phyloP scores from a whole-genome alignment of 2,888 invertebrate genomes.

The Fragum sueziense region DNA sequence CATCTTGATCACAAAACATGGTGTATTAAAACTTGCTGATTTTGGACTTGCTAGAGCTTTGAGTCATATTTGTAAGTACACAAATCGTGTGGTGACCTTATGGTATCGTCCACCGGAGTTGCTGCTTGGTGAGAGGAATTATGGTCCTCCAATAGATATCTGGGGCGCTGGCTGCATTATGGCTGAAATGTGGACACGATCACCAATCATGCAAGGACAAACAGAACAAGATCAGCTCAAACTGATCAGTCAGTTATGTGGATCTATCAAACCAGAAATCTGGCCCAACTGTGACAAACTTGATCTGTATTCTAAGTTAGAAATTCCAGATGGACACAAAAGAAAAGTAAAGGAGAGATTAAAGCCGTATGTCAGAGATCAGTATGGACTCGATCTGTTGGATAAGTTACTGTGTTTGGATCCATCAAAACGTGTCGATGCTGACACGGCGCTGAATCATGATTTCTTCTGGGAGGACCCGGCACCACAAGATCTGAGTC shows the following conservation, averaged over 20 bases:
- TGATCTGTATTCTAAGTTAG: slow-evolving; percentile 88
- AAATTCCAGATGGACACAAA: slow-evolving; percentile 79
- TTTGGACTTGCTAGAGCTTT: slow-evolving; percentile 98
- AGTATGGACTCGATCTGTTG: slow-evolving; percentile 94
- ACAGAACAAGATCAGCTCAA: slow-evolving; percentile 98
- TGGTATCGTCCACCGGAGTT: slow-evolving; percentile 90
- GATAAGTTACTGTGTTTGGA: slow-evolving; percentile 96
- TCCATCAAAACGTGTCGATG: slow-evolving; percentile 93
- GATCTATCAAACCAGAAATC: slow-evolving; percentile 95
- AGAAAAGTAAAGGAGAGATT: slow-evolving; percentile 83
- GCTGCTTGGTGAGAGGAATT: slow-evolving; percentile 88
- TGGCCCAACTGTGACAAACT: slow-evolving; percentile 95
- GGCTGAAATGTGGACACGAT: slow-evolving; percentile 99
- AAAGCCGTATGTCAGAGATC: slow-evolving; percentile 94
- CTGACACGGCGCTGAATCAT: slow-evolving; percentile 96
- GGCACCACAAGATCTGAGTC: slow-evolving; percentile 88
- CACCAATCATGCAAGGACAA: slow-evolving; percentile 89
- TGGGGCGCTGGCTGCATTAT: slow-evolving; percentile 98
- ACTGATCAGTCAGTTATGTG: slow-evolving; percentile 97
- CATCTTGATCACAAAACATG: slow-evolving; percentile 97
- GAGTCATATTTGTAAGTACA: slow-evolving; percentile 94
- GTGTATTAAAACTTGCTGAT: slow-evolving; percentile 94
- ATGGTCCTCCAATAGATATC: slow-evolving; percentile 98
- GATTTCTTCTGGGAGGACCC: slow-evolving; percentile 99
- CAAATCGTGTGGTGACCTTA: slow-evolving; percentile 98